Conservation (phyloP, 2,888 invertebrate genomes). For the Choristoneura rosaceana region DNA sequence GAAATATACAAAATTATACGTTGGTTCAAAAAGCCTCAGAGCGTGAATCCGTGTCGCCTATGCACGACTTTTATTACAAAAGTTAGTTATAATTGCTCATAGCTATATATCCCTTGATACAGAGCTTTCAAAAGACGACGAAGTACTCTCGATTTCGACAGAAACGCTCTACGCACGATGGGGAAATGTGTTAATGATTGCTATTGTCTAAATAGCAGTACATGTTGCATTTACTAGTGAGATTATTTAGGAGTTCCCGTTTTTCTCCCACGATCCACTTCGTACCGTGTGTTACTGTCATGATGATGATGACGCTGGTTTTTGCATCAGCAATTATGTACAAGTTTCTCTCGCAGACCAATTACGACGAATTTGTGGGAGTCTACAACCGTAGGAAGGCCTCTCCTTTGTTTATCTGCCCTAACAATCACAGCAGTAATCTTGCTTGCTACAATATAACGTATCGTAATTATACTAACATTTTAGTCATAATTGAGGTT, state of each 20-base stretch:
- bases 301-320: constrained; percentile 76
- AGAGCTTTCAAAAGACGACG: constrained; percentile 10
- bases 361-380: constrained; percentile 79
- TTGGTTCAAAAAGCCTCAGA: neutral
- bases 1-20: no score
- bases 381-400: constrained; percentile 65
- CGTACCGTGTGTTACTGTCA: constrained; percentile 76
- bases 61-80: no score
- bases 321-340: constrained; percentile 83
- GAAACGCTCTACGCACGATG: constrained; percentile 76
- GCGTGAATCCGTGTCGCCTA: no score
- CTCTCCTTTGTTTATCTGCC: constrained; percentile 72
- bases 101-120: neutral
- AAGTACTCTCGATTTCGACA: constrained; percentile 82
- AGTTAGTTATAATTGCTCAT: no score
- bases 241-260: constrained; percentile 75
- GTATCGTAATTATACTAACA: constrained; percentile 34
- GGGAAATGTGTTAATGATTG: constrained; percentile 79
- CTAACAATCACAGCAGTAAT: constrained; percentile 69
- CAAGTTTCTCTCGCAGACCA: constrained; percentile 79
- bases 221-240: constrained; percentile 65
- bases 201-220: constrained; percentile 70
- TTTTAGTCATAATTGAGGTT: constrained; percentile 18
- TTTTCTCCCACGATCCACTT: constrained; percentile 84
- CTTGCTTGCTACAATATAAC: constrained; percentile 50